A percentile compares a stretch with the other conserved stretches of the same genome.
phyloP scores from a whole-genome alignment of 1,140 invertebrate species.

The Leucophenga varia region DNA sequence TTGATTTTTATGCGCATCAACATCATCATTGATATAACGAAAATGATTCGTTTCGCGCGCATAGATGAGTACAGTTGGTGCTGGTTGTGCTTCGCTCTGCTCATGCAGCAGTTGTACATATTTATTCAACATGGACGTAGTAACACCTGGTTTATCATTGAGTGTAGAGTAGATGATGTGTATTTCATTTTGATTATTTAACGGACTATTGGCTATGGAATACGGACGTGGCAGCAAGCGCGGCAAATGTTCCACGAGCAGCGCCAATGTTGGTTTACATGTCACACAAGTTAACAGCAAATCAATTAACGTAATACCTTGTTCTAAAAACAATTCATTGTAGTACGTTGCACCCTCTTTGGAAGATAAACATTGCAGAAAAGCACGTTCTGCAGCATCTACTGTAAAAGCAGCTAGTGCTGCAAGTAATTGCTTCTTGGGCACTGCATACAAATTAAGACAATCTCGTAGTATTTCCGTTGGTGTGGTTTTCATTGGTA shows the following conservation, averaged over 20 bases:
- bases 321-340: conserved; percentile 33
- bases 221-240: conserved; percentile 75
- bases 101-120: neutral
- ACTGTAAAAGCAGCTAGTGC: conserved; percentile 25
- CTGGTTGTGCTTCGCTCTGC: conserved; percentile 14
- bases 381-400: conserved; percentile 22
- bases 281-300: conserved; percentile 67
- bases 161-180: conserved; percentile 69
- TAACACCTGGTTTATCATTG: conserved; percentile 26
- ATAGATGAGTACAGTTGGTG: conserved; percentile 61
- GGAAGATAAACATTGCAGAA: conserved; percentile 34
- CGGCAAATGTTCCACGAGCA: conserved; percentile 72
- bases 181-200: conserved; percentile 57
- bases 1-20: conserved; percentile 62
- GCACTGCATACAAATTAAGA: conserved; percentile 46
- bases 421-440: conserved; percentile 55
- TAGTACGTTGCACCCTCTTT: conserved; percentile 38
- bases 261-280: conserved; percentile 65
- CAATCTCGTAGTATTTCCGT: conserved; percentile 48
- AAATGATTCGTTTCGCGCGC: conserved; percentile 64
- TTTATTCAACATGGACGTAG: conserved; percentile 34
- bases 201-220: conserved; percentile 73
- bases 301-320: conserved; percentile 61
- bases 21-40: conserved; percentile 59
- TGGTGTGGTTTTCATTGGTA: conserved; percentile 44